Conservation (phyloP, 2,113 vertebrate species). For the Saccopteryx bilineata region DNA sequence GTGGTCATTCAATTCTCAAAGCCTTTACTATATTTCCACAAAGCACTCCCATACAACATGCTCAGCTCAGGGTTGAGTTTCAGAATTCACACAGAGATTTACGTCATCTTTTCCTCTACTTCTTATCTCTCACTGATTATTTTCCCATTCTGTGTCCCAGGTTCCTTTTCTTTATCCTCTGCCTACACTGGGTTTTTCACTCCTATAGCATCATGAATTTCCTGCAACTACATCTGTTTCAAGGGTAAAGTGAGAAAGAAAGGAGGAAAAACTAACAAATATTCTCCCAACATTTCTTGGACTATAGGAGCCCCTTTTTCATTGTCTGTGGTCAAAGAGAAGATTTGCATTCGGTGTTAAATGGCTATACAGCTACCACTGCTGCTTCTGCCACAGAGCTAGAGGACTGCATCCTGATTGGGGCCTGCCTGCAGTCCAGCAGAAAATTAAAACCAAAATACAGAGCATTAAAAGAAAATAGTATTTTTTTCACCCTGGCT, state of each 20-base stretch:
- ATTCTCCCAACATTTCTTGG: neutral
- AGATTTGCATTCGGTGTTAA: neutral
- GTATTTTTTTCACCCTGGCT: neutral
- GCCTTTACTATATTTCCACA: neutral
- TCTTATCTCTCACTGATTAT: neutral
- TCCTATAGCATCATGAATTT: neutral
- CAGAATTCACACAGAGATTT: neutral
- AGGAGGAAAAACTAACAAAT: neutral
- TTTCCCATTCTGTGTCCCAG: neutral
- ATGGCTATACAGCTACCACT: neutral
- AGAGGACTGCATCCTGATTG: neutral
- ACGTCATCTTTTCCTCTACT: neutral
- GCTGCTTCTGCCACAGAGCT: neutral
- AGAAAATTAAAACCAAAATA: slow-evolving; percentile 30
- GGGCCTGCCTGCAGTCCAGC: neutral
- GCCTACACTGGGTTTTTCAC: neutral
- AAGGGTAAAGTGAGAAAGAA: neutral
- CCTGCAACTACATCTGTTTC: neutral
- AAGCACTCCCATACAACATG: neutral
- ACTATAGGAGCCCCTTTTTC: neutral
- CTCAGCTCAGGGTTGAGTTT: neutral
- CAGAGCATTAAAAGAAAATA: neutral
- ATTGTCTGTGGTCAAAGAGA: slow-evolving; percentile 9
- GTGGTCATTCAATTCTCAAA: neutral
- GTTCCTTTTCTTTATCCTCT: neutral